A percentile compares a stretch with the other conserved stretches of the same genome.
phyloP scores from a whole-genome alignment of 2,113 vertebrate genomes.

The Nycticryphes semicollaris region DNA sequence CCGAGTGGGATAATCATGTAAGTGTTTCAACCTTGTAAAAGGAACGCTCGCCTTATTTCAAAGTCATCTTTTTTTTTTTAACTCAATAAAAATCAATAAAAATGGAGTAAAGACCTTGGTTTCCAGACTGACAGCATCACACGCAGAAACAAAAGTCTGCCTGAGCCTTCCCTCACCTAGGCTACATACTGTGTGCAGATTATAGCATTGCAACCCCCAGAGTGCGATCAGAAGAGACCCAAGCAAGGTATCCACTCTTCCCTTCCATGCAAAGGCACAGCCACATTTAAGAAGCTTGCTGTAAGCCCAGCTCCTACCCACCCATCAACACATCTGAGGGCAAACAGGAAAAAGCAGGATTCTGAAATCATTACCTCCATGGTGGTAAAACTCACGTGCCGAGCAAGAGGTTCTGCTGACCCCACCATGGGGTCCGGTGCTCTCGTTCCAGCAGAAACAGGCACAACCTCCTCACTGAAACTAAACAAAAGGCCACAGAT shows the following conservation, averaged over 20 bases:
- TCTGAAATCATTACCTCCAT: neutral
- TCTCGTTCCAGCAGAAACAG: neutral
- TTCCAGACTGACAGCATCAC: neutral
- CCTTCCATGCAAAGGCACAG: neutral
- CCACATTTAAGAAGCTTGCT: neutral
- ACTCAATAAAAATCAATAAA: neutral
- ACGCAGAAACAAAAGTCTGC: neutral
- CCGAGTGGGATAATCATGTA: neutral
- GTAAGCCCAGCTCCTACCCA: neutral
- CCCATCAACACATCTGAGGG: neutral
- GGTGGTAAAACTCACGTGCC: neutral
- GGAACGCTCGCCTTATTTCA: neutral
- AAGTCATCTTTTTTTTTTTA: neutral
- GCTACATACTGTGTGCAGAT: neutral
- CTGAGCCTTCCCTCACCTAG: neutral
- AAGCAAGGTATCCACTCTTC: neutral
- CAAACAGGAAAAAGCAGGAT: neutral
- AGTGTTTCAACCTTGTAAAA: neutral
- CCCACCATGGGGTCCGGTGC: too few species aligned
- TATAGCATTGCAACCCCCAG: neutral
- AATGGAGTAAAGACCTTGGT: neutral
- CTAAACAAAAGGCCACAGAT: neutral
- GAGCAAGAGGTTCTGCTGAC: neutral
- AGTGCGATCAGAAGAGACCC: neutral
- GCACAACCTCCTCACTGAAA: neutral